Evolutionary conservation across 2,797 vertebrate species (phyloP), one percentile per base, ranked within the genome.

Genomic region (Etheostoma perlongum): DNA sequence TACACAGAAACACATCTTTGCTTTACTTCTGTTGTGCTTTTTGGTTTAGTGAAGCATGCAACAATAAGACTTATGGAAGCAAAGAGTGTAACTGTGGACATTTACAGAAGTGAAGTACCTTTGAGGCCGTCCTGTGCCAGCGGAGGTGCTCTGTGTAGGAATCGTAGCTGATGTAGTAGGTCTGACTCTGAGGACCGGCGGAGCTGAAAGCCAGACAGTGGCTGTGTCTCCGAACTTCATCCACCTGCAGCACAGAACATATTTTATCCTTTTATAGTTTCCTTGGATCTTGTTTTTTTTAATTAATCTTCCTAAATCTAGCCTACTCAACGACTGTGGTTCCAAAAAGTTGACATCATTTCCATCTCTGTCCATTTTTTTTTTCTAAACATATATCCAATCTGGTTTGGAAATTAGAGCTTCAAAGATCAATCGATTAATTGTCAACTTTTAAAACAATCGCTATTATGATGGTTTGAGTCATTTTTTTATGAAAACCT

Each of bases 181-280:
- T 98, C 94, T 99, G 98, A 93, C 96, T 98, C 87, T 98, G 98
- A 76, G 97, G 96, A 68, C 96, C 97, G 3, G 97, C 97, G 0
- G 98, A 99, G 91, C 96, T 99, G 89, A 99, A 96, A 2, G 98
- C 97, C 94, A 99, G 95, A 88, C 98, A 99, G 95, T 99, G 97
- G 91, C 96, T 97, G 95, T 98, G 97, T 89, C 97, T 96, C 90
- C 93, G 96, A 86, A 99, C 97, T 92, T 99, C 98, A 94, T 99
- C 98, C 79, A 99, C 98, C 98, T 99, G 90, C 59, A 87, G 16
- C 27, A 72, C 2, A 42, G 1, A 67, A 52, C 25, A 66, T 1
- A 9, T 2, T 36, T 74, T 11, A 30, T 30, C 30, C 6, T 30
- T 2, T 25, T 5, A 30, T 3, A 74, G 52, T 51, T n/a, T 74